phyloP scores from a whole-genome alignment of 2,113 vertebrate genomes.

The Hydrolagus affinis region DNA sequence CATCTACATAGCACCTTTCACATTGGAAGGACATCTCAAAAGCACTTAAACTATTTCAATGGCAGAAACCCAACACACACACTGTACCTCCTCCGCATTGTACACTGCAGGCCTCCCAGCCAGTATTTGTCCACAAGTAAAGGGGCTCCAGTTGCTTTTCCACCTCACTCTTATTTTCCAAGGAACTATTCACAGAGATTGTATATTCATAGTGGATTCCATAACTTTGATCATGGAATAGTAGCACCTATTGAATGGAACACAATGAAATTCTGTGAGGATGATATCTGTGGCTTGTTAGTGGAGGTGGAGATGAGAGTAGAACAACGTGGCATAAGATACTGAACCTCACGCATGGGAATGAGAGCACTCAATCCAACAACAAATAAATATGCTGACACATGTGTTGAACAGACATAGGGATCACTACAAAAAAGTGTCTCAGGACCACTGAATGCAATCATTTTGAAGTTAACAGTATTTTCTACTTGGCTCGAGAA shows the following conservation, averaged over 20 bases:
- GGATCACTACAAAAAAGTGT: too few relatives aligned
- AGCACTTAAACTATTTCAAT: background rate
- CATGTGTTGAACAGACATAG: too few relatives aligned
- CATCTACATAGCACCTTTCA: too few relatives aligned
- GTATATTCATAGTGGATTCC: conserved; percentile 96
- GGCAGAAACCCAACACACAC: background rate
- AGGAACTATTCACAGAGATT: conserved; percentile 72
- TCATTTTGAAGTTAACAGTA: too few relatives aligned
- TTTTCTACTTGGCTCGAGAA: too few relatives aligned
- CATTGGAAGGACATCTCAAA: background rate
- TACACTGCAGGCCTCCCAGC: conserved; percentile 84
- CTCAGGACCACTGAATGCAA: too few relatives aligned
- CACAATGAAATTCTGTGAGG: conserved; percentile 35
- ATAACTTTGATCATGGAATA: conserved; percentile 92
- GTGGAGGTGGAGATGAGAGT: too few relatives aligned
- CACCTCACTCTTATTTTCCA: conserved; percentile 56
- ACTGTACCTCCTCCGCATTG: conserved; percentile 87
- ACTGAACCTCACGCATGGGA: too few relatives aligned
- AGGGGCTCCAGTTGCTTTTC: conserved; percentile 67
- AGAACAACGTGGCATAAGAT: too few relatives aligned
- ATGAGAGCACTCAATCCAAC: too few relatives aligned
- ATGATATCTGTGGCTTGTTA: background rate
- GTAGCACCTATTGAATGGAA: conserved; percentile 65
- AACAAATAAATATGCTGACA: too few relatives aligned
- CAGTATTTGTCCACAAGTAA: conserved; percentile 91